Conservation (phyloP, 1,140 invertebrate genomes). For the Anadara kagoshimensis region DNA sequence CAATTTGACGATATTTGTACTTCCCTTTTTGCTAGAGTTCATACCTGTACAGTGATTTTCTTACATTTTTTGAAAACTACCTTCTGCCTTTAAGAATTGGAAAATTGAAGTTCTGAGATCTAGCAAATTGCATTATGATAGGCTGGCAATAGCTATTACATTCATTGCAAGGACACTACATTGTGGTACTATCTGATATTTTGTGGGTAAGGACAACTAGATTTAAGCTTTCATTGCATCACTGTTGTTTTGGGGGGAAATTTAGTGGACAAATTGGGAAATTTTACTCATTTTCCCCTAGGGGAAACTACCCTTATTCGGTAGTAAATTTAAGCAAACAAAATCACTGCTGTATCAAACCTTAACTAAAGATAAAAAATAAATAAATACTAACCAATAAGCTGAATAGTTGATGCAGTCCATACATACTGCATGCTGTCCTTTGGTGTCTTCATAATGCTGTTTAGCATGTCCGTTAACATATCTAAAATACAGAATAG, state of each 20-base stretch:
- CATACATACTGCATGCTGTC: constrained; percentile 82
- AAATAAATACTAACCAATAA: constrained; percentile 80
- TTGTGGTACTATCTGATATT: too few relatives aligned
- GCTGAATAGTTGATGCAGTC: constrained; percentile 84
- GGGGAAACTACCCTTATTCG: too few relatives aligned
- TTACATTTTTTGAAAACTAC: neutral
- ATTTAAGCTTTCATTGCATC: too few relatives aligned
- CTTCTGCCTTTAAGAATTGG: neutral
- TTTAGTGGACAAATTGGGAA: too few relatives aligned
- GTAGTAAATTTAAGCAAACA: too few relatives aligned
- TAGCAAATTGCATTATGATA: too few relatives aligned
- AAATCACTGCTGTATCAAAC: neutral
- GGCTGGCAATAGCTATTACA: too few relatives aligned
- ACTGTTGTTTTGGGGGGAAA: too few relatives aligned
- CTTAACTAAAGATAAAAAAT: constrained; percentile 4
- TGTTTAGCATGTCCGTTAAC: constrained; percentile 84
- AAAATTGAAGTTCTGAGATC: neutral
- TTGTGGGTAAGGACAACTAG: too few relatives aligned
- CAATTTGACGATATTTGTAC: too few relatives aligned
- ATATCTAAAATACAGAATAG: constrained; percentile 76
- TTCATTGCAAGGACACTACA: too few relatives aligned
- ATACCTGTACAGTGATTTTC: neutral
- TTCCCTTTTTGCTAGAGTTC: neutral
- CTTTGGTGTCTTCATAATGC: constrained; percentile 79
- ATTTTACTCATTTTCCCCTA: too few relatives aligned